Evolutionary conservation across 2,888 invertebrate genomes (phyloP), one percentile per base, ranked within the genome.

Genomic region (Bombylius discolor): DNA sequence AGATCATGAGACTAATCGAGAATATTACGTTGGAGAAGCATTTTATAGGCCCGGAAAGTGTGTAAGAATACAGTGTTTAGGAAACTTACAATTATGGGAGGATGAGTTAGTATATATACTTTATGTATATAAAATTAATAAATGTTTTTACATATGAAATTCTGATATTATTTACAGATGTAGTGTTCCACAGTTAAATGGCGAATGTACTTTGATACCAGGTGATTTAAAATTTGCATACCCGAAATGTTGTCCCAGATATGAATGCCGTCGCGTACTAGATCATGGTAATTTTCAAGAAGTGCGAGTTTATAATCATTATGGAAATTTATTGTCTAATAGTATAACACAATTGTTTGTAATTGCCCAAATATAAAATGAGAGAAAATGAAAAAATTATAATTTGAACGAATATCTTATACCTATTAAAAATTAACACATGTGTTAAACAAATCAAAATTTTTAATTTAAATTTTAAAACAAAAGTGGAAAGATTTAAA

Each of bases 181-280:
- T 51, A 66, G 66, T 55, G 59, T 65, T 36, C 71, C 71, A 1
- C 56, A 54, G 5, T 54, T 68, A 5, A 62, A 64, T 11, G 70
- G 71, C 32, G 62, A 64, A 47, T 72, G 73, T 50, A 57, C 57
- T 6, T 56, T 61, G 4, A 39, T 68, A 11, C 66, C 66, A 5
- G 57, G 65, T 12, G 64, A 62, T 8, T 65, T 68, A 52, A 57
- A 62, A 33, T 64, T 64, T 55, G 60, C 66, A 5, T 72, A 70
- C 63, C 72, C 72, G 1, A 64, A 62, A 23, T 72, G 72, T 45
- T 72, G 72, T 58, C 71, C 72, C 2, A 52, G 65, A 31, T 70
- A 68, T 55, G 66, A 68, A 52, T 72, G 72, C 59, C 67, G 62
- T 55, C 65, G 62, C 12, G 64, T 64, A 42, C 53, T 52, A 3